Percentiles rank a stretch among this genome's conserved stretches.
Evolutionary conservation across 2,888 invertebrate species (phyloP).

Genomic region (Corythucha ciliata): DNA sequence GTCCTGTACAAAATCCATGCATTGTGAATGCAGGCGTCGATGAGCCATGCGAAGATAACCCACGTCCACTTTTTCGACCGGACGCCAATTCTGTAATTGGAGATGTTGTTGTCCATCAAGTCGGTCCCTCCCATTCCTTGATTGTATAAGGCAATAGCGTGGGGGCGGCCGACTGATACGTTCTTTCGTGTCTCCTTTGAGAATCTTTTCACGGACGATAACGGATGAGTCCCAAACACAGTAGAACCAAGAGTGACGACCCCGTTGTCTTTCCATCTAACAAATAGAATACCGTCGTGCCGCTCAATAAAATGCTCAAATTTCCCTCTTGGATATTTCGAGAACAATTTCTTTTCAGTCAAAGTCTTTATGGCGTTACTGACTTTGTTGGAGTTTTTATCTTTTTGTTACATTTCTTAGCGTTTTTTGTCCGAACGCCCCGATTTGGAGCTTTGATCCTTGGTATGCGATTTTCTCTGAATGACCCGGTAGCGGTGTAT

Average conservation of each 20-base stretch:
- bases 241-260: conserved; percentile 3
- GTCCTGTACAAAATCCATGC: background rate
- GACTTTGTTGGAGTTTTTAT: too few relatives aligned
- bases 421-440: background rate
- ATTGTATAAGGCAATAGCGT: background rate
- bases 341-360: background rate
- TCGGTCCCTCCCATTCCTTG: background rate
- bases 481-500: conserved; percentile 1
- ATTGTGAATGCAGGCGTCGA: conserved; percentile 3
- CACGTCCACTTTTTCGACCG: conserved; percentile 5
- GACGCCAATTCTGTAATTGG: conserved; percentile 6
- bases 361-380: background rate
- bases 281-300: conserved; percentile 1
- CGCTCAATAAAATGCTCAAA: conserved; percentile 5
- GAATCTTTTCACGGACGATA: conserved; percentile 6
- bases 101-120: conserved; percentile 7
- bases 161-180: background rate
- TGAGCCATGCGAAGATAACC: background rate
- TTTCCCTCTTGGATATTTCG: background rate
- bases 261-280: conserved; percentile 4
- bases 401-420: background rate
- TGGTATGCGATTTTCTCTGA: conserved; percentile 2
- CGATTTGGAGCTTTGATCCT: background rate
- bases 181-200: conserved; percentile 1
- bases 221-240: background rate